A percentile compares a stretch with the other conserved stretches of the same genome.
These are phyloP conservation scores for Atopsyche davidsoni DNA, from an alignment of 1,140 invertebrate genomes.

Conservation along the genomic window DNA sequence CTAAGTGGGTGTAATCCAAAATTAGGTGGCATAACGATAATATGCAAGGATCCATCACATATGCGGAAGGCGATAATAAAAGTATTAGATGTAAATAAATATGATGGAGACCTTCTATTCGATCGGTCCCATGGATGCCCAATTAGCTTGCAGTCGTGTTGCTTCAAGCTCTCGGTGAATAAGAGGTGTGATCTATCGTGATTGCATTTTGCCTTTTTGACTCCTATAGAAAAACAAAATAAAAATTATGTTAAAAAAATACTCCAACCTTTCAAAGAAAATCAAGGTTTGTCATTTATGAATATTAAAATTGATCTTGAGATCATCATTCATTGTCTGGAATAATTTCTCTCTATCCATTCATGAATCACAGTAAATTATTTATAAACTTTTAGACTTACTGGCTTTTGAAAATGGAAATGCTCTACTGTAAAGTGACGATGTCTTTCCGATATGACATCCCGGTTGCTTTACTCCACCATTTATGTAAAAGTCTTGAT, in stretches of 20 bases:
- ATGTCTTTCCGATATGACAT: slow-evolving; percentile 35
- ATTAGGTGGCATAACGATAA: too few relatives aligned
- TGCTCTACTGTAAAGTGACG: slow-evolving; percentile 35
- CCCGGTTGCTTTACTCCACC: slow-evolving; percentile 55
- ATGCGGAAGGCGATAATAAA: too few relatives aligned
- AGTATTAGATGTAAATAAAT: too few relatives aligned
- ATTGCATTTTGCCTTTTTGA: slow-evolving; percentile 50
- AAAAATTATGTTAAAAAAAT: too few relatives aligned
- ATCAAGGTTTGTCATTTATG: not conserved
- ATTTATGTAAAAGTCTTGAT: slow-evolving; percentile 64
- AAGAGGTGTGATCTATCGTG: slow-evolving; percentile 52
- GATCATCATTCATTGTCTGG: not conserved
- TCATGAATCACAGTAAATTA: not conserved
- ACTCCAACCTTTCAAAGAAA: too few relatives aligned
- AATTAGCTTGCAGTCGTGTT: slow-evolving; percentile 46
- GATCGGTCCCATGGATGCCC: slow-evolving; percentile 48
- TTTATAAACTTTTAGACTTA: slow-evolving; percentile 30
- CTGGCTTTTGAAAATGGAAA: slow-evolving; percentile 36
- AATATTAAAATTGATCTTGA: not conserved
- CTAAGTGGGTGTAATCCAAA: too few relatives aligned
- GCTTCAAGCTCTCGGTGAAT: slow-evolving; percentile 49
- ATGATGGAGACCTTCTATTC: slow-evolving; percentile 40
- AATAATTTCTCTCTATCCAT: not conserved
- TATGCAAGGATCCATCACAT: too few relatives aligned
- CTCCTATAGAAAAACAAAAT: slow-evolving; percentile 37